These are phyloP conservation scores for Pempheris klunzingeri DNA, from an alignment of 2,797 vertebrate species.

Conservation along the genomic window DNA sequence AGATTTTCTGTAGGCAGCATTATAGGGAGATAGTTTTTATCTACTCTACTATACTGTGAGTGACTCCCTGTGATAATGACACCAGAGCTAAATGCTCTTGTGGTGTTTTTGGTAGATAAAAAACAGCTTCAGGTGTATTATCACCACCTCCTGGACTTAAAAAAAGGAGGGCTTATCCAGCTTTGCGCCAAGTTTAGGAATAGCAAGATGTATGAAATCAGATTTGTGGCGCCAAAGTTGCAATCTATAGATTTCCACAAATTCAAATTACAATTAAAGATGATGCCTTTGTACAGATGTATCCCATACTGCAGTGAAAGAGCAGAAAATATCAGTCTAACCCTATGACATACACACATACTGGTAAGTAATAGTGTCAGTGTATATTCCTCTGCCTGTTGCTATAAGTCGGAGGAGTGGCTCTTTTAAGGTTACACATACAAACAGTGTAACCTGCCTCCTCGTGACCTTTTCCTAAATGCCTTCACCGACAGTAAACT, in stretches of 20 bases:
- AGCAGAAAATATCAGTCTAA: too few species aligned
- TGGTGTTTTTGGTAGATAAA: neutral
- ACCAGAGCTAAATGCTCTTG: neutral
- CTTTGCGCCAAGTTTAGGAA: neutral
- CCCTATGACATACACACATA: neutral
- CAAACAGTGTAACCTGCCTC: slow-evolving; percentile 18
- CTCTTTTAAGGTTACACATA: slow-evolving; percentile 20
- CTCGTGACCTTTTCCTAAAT: slow-evolving; percentile 35
- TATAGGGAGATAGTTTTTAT: too few species aligned
- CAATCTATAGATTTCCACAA: neutral
- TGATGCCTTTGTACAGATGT: neutral
- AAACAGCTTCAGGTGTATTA: neutral
- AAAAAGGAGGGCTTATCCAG: too few species aligned
- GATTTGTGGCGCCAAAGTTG: too few species aligned
- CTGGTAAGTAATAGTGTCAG: neutral
- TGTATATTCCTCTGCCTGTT: neutral
- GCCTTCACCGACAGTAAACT: slow-evolving; percentile 22
- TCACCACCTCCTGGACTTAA: neutral
- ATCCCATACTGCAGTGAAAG: too few species aligned
- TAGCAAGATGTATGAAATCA: neutral
- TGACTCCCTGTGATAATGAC: neutral
- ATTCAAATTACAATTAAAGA: neutral
- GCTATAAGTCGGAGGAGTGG: neutral
- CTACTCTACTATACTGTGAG: too few species aligned
- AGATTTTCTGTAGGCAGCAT: neutral